phyloP scores from a whole-genome alignment of 2,888 invertebrate species.

The Xestia c-nigrum region DNA sequence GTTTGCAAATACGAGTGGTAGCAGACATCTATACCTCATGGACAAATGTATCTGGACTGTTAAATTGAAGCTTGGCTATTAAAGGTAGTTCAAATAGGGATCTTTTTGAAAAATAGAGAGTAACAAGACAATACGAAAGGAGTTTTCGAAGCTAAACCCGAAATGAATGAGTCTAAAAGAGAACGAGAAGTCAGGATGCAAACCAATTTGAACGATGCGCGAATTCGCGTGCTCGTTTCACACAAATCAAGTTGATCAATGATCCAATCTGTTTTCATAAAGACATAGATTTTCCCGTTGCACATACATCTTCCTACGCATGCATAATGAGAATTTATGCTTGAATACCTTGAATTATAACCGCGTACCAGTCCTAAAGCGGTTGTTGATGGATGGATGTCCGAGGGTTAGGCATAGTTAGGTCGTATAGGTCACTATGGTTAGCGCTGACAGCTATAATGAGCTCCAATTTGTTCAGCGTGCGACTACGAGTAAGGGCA shows the following conservation, averaged over 20 bases:
- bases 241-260: constrained; percentile 52
- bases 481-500: constrained; percentile 36
- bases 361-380: constrained; percentile 44
- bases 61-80: not conserved
- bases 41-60: not conserved
- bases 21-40: not conserved
- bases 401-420: constrained; percentile 40
- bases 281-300: constrained; percentile 60
- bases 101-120: not conserved
- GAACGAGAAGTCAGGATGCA: not conserved
- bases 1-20: constrained; percentile 26
- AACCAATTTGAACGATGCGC: constrained; percentile 10
- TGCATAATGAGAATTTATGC: constrained; percentile 59
- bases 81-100: not conserved
- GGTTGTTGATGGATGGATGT: constrained; percentile 55
- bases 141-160: not conserved
- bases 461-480: constrained; percentile 55
- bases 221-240: constrained; percentile 6
- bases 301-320: constrained; percentile 54
- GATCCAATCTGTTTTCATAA: constrained; percentile 50
- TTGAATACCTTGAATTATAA: constrained; percentile 58
- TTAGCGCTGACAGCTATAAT: constrained; percentile 49
- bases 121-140: not conserved
- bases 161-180: not conserved
- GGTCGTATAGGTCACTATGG: constrained; percentile 58